phyloP scores from a whole-genome alignment of 2,888 invertebrate genomes.

The Rotaria sp. region DNA sequence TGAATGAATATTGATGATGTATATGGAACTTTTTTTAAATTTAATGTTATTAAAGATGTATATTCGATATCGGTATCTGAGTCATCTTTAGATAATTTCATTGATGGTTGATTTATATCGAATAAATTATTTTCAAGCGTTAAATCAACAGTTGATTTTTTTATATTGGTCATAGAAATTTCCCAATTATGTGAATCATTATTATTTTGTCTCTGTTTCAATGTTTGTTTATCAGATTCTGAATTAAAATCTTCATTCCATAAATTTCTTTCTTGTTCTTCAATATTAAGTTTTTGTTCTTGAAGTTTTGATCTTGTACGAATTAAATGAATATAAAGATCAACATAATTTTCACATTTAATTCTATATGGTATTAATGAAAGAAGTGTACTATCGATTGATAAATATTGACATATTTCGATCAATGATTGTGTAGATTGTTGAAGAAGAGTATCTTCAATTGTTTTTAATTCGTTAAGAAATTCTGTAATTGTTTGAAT shows the following conservation, averaged over 20 bases:
- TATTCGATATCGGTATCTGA: neutral
- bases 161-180: neutral
- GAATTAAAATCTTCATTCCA: neutral
- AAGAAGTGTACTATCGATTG: neutral
- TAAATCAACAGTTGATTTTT: neutral
- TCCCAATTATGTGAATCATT: neutral
- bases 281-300: neutral
- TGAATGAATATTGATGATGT: neutral
- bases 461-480: neutral
- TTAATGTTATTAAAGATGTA: neutral
- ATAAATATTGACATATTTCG: neutral
- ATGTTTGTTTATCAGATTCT: neutral
- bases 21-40: neutral
- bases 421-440: neutral
- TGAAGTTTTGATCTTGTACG: neutral
- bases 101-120: too few species aligned
- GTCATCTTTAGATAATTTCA: neutral
- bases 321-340: neutral
- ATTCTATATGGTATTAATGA: neutral
- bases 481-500: neutral
- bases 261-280: neutral
- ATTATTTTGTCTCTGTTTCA: too few species aligned
- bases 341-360: slow-evolving; percentile 1
- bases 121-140: neutral
- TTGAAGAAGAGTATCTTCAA: neutral